These are phyloP conservation scores for Python bivittatus DNA, from an alignment of 2,113 vertebrate genomes.

Conservation along the genomic window DNA sequence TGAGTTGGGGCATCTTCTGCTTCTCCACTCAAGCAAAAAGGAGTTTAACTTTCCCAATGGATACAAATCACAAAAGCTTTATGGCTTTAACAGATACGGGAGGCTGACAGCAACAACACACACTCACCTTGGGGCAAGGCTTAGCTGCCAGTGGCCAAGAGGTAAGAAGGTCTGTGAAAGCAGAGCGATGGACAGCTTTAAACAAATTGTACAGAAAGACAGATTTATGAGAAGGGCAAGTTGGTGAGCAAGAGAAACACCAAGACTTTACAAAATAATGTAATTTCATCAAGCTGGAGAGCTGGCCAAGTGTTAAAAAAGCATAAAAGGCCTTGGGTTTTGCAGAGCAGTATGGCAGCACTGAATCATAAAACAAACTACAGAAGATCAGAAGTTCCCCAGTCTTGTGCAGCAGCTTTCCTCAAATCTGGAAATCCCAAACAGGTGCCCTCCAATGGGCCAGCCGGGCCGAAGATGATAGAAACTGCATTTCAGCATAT, in stretches of 20 bases:
- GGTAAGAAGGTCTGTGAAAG: neutral
- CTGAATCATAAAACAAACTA: neutral
- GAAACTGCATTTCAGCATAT: neutral
- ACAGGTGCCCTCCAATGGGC: neutral
- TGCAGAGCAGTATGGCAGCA: too few relatives aligned
- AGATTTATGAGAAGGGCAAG: neutral
- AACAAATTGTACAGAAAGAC: neutral
- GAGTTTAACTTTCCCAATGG: slow-evolving; percentile 1
- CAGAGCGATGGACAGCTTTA: too few relatives aligned
- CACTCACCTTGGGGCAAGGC: neutral
- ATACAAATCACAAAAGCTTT: slow-evolving; percentile 4
- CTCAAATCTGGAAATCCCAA: neutral
- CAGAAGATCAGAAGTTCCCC: neutral
- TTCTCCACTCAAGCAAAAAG: neutral
- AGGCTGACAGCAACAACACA: neutral
- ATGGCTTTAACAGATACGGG: neutral
- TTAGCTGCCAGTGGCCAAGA: neutral
- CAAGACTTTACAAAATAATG: neutral
- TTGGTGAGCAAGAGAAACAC: neutral
- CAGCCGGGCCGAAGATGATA: neutral
- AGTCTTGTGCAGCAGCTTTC: neutral
- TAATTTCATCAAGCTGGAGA: neutral
- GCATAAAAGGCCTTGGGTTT: neutral
- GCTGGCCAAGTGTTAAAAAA: neutral
- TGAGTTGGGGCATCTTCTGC: neutral